These are phyloP conservation scores for Lota lota DNA, from an alignment of 2,113 vertebrate species.

Conservation along the genomic window DNA sequence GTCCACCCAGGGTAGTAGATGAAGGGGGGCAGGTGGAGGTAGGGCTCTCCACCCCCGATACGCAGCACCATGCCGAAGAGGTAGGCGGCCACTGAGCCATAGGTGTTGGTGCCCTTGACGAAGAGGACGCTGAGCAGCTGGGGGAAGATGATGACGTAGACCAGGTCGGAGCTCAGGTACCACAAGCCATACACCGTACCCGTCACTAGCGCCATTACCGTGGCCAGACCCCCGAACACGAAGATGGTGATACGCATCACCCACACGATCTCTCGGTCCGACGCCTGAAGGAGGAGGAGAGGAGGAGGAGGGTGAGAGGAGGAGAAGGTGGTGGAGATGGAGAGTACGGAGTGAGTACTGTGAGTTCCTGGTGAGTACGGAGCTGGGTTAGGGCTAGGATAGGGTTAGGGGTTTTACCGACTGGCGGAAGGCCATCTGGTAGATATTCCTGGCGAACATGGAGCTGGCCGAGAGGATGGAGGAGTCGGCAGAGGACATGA, in stretches of 20 bases:
- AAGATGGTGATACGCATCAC: constrained; percentile 95
- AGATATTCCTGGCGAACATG: constrained; percentile 98
- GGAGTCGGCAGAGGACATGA: constrained; percentile 98
- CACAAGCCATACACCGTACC: constrained; percentile 94
- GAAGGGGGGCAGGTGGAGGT: constrained; percentile 88
- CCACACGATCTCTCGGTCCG: constrained; percentile 94
- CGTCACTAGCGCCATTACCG: constrained; percentile 90
- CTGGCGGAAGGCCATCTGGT: constrained; percentile 93
- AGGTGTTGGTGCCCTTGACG: constrained; percentile 94
- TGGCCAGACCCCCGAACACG: constrained; percentile 91
- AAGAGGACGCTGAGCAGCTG: constrained; percentile 94
- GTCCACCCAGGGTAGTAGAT: constrained; percentile 90
- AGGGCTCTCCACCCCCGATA: constrained; percentile 92
- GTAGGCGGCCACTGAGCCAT: constrained; percentile 90
- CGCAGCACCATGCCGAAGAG: constrained; percentile 87
- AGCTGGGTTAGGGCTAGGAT: background rate
- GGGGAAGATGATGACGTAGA: constrained; percentile 98
- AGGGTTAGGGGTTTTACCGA: constrained; percentile 75
- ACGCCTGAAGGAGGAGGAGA: constrained; percentile 76
- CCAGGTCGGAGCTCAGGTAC: constrained; percentile 97
- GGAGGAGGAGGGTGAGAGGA: background rate
- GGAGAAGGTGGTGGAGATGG: background rate
- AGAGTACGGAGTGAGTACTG: too few relatives aligned
- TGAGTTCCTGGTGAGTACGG: background rate
- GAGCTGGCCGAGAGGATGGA: constrained; percentile 98